Evolutionary conservation across 1,140 invertebrate species (phyloP).

Genomic region (Drosophila leontia): DNA sequence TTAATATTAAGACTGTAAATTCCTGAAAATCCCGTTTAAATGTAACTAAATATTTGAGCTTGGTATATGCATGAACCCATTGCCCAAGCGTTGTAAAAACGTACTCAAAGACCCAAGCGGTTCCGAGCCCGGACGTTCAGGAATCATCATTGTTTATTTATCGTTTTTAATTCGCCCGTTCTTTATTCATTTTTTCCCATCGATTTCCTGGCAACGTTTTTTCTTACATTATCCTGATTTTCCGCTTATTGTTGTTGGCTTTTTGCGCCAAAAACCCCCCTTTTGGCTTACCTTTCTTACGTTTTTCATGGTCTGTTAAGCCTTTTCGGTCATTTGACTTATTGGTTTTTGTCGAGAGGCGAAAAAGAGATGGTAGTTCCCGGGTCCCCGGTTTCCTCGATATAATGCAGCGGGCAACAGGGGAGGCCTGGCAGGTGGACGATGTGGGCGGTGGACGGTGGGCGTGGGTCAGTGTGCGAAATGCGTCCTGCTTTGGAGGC

Average conservation of each 20-base stretch:
- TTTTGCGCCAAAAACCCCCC: constrained; percentile 25
- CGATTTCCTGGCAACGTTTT: constrained; percentile 35
- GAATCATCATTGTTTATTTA: constrained; percentile 26
- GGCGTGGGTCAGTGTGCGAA: constrained; percentile 14
- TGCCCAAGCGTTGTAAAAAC: neutral
- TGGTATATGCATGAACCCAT: neutral
- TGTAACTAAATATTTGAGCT: no score
- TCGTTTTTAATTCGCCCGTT: constrained; percentile 38
- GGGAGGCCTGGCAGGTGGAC: neutral
- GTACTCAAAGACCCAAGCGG: neutral
- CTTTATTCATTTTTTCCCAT: constrained; percentile 42
- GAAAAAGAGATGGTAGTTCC: constrained; percentile 27
- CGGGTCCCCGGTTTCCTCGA: constrained; percentile 25
- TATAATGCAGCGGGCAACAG: constrained; percentile 38
- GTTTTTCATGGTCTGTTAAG: constrained; percentile 78
- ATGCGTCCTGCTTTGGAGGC: constrained; percentile 27
- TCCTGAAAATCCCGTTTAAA: neutral
- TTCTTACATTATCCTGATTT: constrained; percentile 48
- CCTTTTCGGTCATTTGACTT: constrained; percentile 83
- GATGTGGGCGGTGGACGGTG: neutral
- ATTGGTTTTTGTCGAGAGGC: constrained; percentile 68
- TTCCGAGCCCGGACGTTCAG: neutral
- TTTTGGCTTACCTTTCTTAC: constrained; percentile 61
- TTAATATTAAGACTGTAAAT: no score
- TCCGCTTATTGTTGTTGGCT: constrained; percentile 40